phyloP scores from a whole-genome alignment of 1,140 invertebrate species.

The Idris sp. region DNA sequence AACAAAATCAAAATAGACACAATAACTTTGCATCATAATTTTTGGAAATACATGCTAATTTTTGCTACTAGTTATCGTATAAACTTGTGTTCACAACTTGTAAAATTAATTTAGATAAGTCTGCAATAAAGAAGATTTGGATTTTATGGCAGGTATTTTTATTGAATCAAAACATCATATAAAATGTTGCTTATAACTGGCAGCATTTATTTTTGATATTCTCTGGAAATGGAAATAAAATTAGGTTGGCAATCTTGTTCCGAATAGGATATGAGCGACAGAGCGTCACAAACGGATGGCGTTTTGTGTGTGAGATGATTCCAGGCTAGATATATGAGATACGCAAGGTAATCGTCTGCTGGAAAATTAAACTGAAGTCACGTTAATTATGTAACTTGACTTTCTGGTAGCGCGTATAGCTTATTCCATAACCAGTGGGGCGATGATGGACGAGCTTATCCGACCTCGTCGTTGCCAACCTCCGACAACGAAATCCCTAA shows the following conservation, averaged over 20 bases:
- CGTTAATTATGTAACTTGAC: conserved; percentile 76
- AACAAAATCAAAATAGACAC: no score
- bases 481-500: conserved; percentile 75
- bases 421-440: conserved; percentile 64
- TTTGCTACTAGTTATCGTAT: no score
- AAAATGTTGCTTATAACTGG: no score
- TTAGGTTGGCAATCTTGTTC: conserved; percentile 21
- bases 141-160: no score
- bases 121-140: no score
- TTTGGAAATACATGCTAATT: no score
- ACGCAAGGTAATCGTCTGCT: conserved; percentile 71
- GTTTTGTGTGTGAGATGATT: conserved; percentile 33
- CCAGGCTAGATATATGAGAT: conserved; percentile 37
- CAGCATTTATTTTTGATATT: no score
- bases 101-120: no score
- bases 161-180: no score
- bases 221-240: no score
- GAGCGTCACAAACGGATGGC: conserved; percentile 5
- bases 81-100: no score
- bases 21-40: no score
- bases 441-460: conserved; percentile 76
- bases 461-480: conserved; percentile 73
- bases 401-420: conserved; percentile 64
- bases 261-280: neutral
- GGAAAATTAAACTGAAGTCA: conserved; percentile 78